Conservation (phyloP, 2,113 vertebrate genomes). For the Ochotona curzoniae region DNA sequence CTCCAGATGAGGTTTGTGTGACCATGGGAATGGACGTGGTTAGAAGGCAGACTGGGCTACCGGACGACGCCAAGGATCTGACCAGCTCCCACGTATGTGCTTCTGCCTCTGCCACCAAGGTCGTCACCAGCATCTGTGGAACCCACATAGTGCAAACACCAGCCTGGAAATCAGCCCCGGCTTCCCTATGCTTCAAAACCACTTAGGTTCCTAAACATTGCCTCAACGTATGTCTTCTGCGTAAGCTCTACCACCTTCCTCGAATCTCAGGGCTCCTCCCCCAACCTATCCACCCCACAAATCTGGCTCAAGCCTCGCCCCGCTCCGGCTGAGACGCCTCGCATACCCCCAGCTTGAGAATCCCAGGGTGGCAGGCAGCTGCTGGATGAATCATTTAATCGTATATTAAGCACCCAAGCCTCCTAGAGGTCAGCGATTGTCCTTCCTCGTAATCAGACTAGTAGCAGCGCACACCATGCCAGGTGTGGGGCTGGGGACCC, state of each 20-base stretch:
- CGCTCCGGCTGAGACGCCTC: neutral
- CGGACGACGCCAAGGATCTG: neutral
- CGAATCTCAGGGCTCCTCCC: neutral
- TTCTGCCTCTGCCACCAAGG: neutral
- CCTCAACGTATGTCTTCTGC: neutral
- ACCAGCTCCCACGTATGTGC: neutral
- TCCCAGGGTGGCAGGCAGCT: constrained; percentile 34
- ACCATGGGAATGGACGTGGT: neutral
- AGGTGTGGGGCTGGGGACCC: too few relatives aligned
- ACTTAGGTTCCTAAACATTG: neutral
- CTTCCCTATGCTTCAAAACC: neutral
- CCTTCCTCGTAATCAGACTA: constrained; percentile 78
- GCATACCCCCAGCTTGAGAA: neutral
- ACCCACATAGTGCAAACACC: neutral
- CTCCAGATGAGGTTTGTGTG: neutral
- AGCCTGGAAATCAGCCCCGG: neutral
- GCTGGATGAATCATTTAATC: constrained; percentile 75
- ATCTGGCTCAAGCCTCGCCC: neutral
- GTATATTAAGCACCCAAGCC: constrained; percentile 75
- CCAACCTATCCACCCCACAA: neutral
- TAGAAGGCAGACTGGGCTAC: neutral
- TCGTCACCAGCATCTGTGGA: neutral
- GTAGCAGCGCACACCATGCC: neutral
- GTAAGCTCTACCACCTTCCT: too few relatives aligned
- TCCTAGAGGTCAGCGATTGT: constrained; percentile 79